Base-by-base conservation (phyloP, 2,888 invertebrate genomes). In the Halictus ligatus region DNA sequence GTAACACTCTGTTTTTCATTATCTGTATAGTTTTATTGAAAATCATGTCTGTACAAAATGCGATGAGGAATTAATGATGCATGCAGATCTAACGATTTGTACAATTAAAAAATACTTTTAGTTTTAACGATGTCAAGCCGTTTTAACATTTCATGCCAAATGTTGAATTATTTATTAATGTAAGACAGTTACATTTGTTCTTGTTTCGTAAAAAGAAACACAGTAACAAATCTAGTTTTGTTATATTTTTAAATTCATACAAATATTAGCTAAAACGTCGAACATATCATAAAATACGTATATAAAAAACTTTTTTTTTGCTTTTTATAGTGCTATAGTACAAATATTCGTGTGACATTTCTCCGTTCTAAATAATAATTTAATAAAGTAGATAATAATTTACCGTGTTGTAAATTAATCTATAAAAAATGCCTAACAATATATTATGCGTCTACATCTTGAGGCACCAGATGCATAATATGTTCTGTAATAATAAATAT, bases 221-320 rank as follows among this genome's bases (percentile, higher is more conserved):
- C 86, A 69, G 48, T 80, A 83, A 78, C 46, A 80, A 86, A 80
- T 72, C 40, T 60, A 25, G 74, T 75, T 67, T 54, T 54, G 48
- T 72, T 85, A 35, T 75, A 80, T 58, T 40, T 77, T 29, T 78
- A 81, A 69, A 78, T 73, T 71, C 54, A 64, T 83, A 83, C 54
- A 78, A 64, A 82, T 64, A 48, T 87, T 73, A 78, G 46, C 72
- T 75, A 48, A 81, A 85, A 80, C 25, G 25, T 73, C n/a, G 75
- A 80, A 81, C 75, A 75, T 72, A 75, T 85, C n/a, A 29, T 86
- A 80, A 78, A 84, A 81, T 74, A 84, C 50, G 29, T 81, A 81
- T 76, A 40, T 58, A 50, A 79, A 77, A 73, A 75, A 75, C 54
- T 58, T 74, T 54, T 73, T 69, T 73, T 50, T 71, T 58, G 58